A percentile compares a stretch with the other conserved stretches of the same genome.
Conservation (phyloP, 2,797 vertebrate genomes). For the Channallabes apus region DNA sequence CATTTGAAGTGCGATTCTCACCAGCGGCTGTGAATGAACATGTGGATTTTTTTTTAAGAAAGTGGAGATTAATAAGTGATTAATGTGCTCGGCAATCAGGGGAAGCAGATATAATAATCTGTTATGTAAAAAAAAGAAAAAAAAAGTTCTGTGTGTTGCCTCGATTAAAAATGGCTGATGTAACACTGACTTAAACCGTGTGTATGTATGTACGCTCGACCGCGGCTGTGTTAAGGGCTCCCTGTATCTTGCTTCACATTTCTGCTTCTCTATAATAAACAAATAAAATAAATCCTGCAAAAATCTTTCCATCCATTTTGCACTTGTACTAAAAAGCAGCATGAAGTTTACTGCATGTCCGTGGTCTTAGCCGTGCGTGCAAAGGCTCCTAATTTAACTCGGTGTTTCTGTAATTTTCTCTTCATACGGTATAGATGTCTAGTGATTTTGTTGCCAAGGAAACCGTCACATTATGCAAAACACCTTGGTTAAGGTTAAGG, state of each 20-base stretch:
- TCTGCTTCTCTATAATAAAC: background rate
- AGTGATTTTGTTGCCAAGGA: background rate
- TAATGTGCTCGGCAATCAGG: background rate
- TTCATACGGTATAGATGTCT: background rate
- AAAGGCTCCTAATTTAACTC: background rate
- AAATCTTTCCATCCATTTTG: background rate
- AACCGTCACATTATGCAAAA: background rate
- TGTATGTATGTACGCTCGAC: background rate
- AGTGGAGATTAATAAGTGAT: conserved; percentile 26
- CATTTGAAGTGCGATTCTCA: background rate
- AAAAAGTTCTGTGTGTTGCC: background rate
- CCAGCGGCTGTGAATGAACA: no score
- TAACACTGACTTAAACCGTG: conserved; percentile 19
- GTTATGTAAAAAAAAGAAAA: background rate
- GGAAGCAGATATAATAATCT: conserved; percentile 11
- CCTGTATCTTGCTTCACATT: background rate
- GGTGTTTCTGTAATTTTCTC: background rate
- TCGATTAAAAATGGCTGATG: conserved; percentile 18
- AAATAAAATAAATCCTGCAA: background rate
- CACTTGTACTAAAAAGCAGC: background rate
- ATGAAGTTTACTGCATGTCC: background rate
- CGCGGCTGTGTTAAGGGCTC: background rate
- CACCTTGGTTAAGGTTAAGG: background rate
- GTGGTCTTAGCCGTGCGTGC: background rate
- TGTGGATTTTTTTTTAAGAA: background rate